These are phyloP conservation scores for Geotrypetes seraphini DNA, from an alignment of 2,797 vertebrate species.

Conservation along the genomic window DNA sequence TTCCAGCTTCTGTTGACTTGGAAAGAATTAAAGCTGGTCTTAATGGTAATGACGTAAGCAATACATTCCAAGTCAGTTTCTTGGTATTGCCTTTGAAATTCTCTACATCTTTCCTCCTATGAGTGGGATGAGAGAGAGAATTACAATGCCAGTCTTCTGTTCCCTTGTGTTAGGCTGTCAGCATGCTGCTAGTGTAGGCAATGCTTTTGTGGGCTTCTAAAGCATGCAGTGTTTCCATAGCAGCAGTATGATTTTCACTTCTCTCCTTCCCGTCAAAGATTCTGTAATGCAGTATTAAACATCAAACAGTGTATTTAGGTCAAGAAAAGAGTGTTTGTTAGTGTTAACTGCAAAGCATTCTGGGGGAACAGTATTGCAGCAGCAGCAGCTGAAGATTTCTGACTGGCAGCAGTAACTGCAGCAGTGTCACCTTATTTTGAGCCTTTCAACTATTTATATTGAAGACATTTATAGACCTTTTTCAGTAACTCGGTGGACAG, in stretches of 20 bases:
- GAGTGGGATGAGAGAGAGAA: slow-evolving; percentile 9
- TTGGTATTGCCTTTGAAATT: no score
- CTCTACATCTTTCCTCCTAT: no score
- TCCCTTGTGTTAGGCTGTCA: slow-evolving; percentile 38
- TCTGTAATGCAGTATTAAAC: slow-evolving; percentile 30
- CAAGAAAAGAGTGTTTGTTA: slow-evolving; percentile 41
- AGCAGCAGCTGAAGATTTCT: slow-evolving; percentile 55
- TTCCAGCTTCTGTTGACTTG: no score
- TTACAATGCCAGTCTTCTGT: slow-evolving; percentile 6
- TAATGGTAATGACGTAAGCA: no score
- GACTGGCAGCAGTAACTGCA: slow-evolving; percentile 53
- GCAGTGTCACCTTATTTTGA: slow-evolving; percentile 47
- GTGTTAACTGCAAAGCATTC: slow-evolving; percentile 47
- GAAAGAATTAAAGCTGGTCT: no score
- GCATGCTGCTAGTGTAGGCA: slow-evolving; percentile 19
- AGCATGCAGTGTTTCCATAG: slow-evolving; percentile 23
- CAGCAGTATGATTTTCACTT: slow-evolving; percentile 17
- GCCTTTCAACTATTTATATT: no score
- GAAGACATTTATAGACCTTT: slow-evolving; percentile 17
- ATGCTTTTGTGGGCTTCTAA: slow-evolving; percentile 16
- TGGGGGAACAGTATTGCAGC: slow-evolving; percentile 50
- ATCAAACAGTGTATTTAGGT: slow-evolving; percentile 50
- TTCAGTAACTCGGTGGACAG: slow-evolving; percentile 22
- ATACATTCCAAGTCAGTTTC: no score
- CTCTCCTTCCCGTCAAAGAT: slow-evolving; percentile 2